phyloP scores from a whole-genome alignment of 1,140 invertebrate species.

The Dendrolimus punctatus region DNA sequence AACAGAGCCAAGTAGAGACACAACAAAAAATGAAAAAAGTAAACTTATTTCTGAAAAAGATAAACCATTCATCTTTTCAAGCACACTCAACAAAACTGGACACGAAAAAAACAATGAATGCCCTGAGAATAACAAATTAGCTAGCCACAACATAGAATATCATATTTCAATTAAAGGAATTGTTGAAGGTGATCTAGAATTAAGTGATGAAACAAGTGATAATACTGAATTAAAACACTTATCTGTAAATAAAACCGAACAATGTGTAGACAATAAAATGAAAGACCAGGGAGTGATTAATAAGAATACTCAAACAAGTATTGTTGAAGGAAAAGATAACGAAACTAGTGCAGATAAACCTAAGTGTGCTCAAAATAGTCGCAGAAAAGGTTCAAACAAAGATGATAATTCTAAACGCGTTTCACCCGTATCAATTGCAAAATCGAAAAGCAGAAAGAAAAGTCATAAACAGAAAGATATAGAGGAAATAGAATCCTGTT shows the following conservation, averaged over 20 bases:
- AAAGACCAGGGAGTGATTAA: slow-evolving; percentile 4
- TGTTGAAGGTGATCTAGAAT: slow-evolving; percentile 47
- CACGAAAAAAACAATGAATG: background rate
- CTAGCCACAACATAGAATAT: slow-evolving; percentile 1
- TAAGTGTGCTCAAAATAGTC: slow-evolving; percentile 4
- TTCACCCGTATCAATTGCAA: slow-evolving; percentile 7
- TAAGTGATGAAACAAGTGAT: slow-evolving; percentile 57
- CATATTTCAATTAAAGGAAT: slow-evolving; percentile 14
- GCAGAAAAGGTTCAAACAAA: slow-evolving; percentile 1
- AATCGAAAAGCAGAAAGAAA: slow-evolving; percentile 21
- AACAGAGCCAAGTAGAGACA: too few species aligned
- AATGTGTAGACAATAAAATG: slow-evolving; percentile 3
- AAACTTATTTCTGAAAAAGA: too few species aligned
- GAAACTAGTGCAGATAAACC: background rate
- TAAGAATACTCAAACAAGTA: slow-evolving; percentile 2
- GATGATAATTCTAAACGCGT: background rate
- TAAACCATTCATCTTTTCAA: too few species aligned
- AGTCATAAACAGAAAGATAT: slow-evolving; percentile 12
- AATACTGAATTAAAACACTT: slow-evolving; percentile 17
- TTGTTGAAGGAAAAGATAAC: slow-evolving; percentile 3
- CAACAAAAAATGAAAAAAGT: too few species aligned
- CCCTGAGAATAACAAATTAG: background rate
- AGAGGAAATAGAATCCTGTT: slow-evolving; percentile 10
- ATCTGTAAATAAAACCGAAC: slow-evolving; percentile 6
- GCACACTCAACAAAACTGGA: too few species aligned